Evolutionary conservation across 2,888 invertebrate species (phyloP), one percentile per base, ranked within the genome.

Genomic region (Stenotaenia linearis): DNA sequence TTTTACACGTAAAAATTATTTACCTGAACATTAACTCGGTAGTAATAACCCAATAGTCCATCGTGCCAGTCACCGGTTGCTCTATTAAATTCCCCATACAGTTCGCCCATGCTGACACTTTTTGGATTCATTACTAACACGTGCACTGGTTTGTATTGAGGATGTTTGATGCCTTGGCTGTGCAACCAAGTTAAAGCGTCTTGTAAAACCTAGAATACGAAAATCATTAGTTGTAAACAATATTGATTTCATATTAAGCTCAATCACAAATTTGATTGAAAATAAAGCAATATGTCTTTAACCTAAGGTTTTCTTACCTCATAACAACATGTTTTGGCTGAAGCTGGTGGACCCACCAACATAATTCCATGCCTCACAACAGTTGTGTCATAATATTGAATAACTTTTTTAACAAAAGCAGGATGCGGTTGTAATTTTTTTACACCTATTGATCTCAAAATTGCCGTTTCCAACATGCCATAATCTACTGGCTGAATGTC

Each of bases 321-420:
- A 78, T 95, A 88, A 9, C 93, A 90, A 0, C 92, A 90, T 0
- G 93, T 92, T 86, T 96, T 96, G 3, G 95, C 96, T 1, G 94
- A 92, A 0, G 95, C 95, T 0, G 95, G 94, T 0, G 95, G 95
- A 0, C 96, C 96, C 0, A 96, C 95, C 81, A 95, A 86, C 95
- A 96, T 96, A 0, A 96, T 95, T 1, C 96, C 96, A 90, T 96
- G 95, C 21, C 96, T 89, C 2, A 96, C 95, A 82, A 92, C 91
- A 93, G 96, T 93, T 0, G 95, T 96, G 85, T 96, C 96, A 84
- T 94, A 93, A 10, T 96, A 87, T 85, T 96, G 95, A 81, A 96
- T 93, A 21, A 92, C 90, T 88, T 94, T 94, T 61, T 88, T 88
- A 45, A 93, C 89, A 85, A 92, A 91, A 10, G 92, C 91, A 0